Evolutionary conservation across 2,888 invertebrate genomes (phyloP), one percentile per base, ranked within the genome.

Genomic region (Rhagonycha lutea): DNA sequence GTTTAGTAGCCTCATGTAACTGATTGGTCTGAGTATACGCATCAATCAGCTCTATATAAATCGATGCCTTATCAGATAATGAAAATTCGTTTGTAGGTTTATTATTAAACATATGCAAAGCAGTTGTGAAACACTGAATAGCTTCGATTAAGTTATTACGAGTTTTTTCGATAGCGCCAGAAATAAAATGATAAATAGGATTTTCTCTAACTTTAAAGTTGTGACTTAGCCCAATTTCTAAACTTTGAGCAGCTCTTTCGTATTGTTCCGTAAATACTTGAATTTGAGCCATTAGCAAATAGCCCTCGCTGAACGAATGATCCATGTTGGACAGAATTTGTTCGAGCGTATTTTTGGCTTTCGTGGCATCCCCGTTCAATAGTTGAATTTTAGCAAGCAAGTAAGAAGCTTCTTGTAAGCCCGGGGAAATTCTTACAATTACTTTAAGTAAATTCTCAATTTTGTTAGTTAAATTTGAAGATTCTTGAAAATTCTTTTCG

Each of bases 181-280:
- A 92, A 0, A 98, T 91, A 78, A 97, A 91, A 88, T 98, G 96
- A 85, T 96, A 99, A 85, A 97, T 89, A 0, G 98, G 96, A 87
- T 95, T 94, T 77, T 98, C 97, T 79, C 98, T 90, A 0, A 98
- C 94, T 88, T 95, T 94, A 85, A 99, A 98, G 87, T 98, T 96
- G 84, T 95, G 95, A 84, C 97, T 97, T 12, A 98, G 89, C 74
- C 96, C 97, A 80, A 95, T 92, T 88, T 98, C 98, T 67, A 99
- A 89, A 73, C 93, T 94, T 86, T 97, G 96, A 11, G 94, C 91
- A 0, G 98, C 98, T 84, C 94, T 91, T 14, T 93, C 91, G 82
- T 91, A 95, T 67, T 91, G 89, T 61, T 91, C 90, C 83, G 93
- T 92, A 75, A 92, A 92, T 7, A 96, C 90, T 80, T 95, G 92